These are phyloP conservation scores for Chloropsis cyanopogon DNA, from an alignment of 2,113 vertebrate species.

Conservation along the genomic window DNA sequence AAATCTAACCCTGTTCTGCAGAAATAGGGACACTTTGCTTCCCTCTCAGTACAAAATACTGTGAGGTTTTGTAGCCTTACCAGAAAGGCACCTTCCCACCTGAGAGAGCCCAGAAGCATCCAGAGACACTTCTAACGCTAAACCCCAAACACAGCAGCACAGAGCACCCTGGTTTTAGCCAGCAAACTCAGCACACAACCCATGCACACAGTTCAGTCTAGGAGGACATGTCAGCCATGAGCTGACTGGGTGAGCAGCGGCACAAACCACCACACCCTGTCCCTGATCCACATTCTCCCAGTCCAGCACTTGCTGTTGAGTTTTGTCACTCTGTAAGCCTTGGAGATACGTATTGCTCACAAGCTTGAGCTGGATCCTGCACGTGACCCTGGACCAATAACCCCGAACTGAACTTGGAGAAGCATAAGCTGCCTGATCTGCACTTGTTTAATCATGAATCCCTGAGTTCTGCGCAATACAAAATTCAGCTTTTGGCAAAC, in stretches of 20 bases:
- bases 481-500: background rate
- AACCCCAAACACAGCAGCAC: background rate
- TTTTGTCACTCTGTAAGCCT: background rate
- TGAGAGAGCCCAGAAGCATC: background rate
- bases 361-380: background rate
- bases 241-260: background rate
- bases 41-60: background rate
- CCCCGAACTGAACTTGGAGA: background rate
- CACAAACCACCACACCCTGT: background rate
- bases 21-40: background rate
- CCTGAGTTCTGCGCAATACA: background rate
- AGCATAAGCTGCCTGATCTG: background rate
- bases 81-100: background rate
- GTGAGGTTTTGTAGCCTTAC: background rate
- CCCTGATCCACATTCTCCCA: accelerated
- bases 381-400: background rate
- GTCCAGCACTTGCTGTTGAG: background rate
- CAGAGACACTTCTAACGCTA: background rate
- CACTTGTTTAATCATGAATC: background rate
- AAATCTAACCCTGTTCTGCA: background rate
- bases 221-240: background rate
- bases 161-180: background rate
- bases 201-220: accelerated
- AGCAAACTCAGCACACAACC: background rate
- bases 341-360: background rate